A percentile compares a stretch with the other conserved stretches of the same genome.
These are phyloP conservation scores for Heloderma charlesbogerti DNA, from an alignment of 2,113 vertebrate species.

Conservation along the genomic window DNA sequence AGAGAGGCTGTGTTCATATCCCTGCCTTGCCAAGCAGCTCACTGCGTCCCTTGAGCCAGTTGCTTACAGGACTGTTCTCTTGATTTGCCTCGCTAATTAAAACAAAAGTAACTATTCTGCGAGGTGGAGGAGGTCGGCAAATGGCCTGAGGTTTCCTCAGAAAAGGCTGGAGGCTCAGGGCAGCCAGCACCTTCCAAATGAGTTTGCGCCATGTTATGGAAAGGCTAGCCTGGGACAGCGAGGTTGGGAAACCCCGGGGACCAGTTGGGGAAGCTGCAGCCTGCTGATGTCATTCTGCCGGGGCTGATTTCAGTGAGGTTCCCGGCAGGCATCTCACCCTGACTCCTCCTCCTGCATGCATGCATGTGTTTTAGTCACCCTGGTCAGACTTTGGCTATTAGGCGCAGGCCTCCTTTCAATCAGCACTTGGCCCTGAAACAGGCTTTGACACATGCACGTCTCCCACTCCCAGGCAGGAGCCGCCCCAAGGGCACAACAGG, in stretches of 20 bases:
- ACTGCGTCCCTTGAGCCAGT: background rate
- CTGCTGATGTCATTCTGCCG: background rate
- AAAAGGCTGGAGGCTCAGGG: background rate
- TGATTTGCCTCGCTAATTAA: background rate
- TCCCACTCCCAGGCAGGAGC: background rate
- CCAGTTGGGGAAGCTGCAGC: too few species aligned
- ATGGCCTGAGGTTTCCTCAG: background rate
- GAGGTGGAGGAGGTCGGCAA: background rate
- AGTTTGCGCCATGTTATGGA: background rate
- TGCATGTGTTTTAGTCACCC: background rate
- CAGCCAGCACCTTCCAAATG: background rate
- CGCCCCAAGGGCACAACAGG: background rate
- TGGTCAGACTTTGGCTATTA: background rate
- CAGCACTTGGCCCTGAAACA: background rate
- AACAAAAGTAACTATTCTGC: background rate
- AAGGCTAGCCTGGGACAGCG: background rate
- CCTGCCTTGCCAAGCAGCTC: background rate
- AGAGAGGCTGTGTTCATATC: background rate
- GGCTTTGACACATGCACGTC: too few species aligned
- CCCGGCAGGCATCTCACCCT: background rate
- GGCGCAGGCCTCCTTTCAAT: background rate
- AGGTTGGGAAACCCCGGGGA: background rate
- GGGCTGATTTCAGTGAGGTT: background rate
- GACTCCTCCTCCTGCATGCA: background rate
- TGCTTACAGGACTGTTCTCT: background rate